Percentiles rank a stretch among this genome's conserved stretches.
Conservation (phyloP, 2,797 vertebrate genomes). For the Serranus cabrilla region DNA sequence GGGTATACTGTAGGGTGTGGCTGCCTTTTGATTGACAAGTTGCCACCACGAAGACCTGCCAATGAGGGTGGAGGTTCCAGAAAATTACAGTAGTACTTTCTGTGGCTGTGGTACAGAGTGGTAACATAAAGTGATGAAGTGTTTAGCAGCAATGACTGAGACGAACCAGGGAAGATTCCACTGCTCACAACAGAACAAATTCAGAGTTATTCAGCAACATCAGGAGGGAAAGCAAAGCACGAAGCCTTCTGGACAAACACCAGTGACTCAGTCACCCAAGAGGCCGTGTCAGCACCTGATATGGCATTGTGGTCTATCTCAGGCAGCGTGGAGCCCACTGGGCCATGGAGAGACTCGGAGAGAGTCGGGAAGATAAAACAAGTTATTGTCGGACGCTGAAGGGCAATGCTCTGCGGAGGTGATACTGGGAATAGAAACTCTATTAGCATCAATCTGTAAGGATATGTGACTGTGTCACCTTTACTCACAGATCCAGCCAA, state of each 20-base stretch:
- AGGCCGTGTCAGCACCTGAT: conserved; percentile 27
- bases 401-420: background rate
- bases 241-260: conserved; percentile 10
- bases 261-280: conserved; percentile 25
- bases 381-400: conserved; percentile 11
- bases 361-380: conserved; percentile 15
- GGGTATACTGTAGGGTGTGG: no score
- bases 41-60: no score
- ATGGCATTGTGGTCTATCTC: conserved; percentile 19
- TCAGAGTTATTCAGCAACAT: conserved; percentile 1
- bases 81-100: background rate
- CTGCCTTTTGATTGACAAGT: no score
- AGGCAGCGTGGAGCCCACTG: conserved; percentile 12
- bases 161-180: conserved; percentile 1
- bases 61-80: no score
- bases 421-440: conserved; percentile 4
- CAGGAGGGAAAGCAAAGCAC: background rate
- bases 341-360: conserved; percentile 22
- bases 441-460: background rate
- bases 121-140: background rate
- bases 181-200: background rate
- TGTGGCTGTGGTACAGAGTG: background rate
- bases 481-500: background rate
- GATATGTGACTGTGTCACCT: conserved; percentile 28
- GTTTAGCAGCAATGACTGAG: background rate